A percentile compares a stretch with the other conserved stretches of the same genome.
Conservation (phyloP, 2,888 invertebrate species). For the Peribatodes rhomboidaria region DNA sequence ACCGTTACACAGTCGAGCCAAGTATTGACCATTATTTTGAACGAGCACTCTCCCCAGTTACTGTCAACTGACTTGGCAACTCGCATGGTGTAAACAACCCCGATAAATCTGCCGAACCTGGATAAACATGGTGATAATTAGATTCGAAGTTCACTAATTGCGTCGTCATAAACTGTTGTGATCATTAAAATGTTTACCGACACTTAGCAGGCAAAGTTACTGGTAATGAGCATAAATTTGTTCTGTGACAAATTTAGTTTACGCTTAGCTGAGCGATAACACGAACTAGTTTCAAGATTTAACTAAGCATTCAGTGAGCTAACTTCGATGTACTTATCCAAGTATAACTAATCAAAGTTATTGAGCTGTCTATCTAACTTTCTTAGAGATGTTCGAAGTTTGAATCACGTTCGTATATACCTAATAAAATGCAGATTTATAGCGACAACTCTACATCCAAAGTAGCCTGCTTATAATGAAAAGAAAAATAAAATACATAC, state of each 20-base stretch:
- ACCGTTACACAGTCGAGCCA: constrained; percentile 11
- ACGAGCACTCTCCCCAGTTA: neutral
- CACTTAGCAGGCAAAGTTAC: neutral
- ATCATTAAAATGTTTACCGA: constrained; percentile 19
- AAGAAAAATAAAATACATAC: too few species aligned
- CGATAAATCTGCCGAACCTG: constrained; percentile 25
- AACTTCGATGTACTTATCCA: neutral
- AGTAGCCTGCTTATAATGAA: too few species aligned
- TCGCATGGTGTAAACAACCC: constrained; percentile 18
- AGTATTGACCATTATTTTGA: constrained; percentile 19
- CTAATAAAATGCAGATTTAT: neutral
- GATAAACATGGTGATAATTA: constrained; percentile 31
- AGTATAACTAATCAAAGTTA: neutral
- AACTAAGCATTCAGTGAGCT: neutral
- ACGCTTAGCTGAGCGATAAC: neutral
- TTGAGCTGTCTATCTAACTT: neutral
- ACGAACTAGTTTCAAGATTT: neutral
- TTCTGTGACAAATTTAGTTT: constrained; percentile 2
- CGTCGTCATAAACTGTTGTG: constrained; percentile 19
- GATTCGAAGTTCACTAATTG: constrained; percentile 25
- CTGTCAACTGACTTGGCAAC: constrained; percentile 8
- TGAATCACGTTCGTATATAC: neutral
- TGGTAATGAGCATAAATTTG: constrained; percentile 9
- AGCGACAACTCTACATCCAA: too few species aligned
- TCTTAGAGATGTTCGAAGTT: neutral